Percentiles rank a stretch among this genome's conserved stretches.
phyloP scores from a whole-genome alignment of 2,797 vertebrate genomes.

The Cossypha heuglini region DNA sequence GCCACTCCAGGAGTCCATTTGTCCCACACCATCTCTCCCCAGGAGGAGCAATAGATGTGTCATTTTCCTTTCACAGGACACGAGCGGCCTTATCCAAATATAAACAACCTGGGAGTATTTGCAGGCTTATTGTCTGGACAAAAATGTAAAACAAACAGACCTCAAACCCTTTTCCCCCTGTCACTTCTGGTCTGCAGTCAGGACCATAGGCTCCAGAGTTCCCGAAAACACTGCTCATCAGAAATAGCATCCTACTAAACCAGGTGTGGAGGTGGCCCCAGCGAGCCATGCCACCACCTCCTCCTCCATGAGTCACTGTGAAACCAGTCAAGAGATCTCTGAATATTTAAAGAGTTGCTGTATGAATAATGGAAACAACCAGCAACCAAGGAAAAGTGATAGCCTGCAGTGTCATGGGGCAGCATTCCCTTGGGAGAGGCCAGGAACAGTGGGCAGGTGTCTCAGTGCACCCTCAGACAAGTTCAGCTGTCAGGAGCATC shows the following conservation, averaged over 20 bases:
- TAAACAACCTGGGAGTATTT: slow-evolving; percentile 54
- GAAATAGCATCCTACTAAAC: background rate
- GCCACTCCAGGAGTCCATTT: background rate
- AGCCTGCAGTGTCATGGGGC: rapidly evolving
- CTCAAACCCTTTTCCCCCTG: slow-evolving; percentile 6
- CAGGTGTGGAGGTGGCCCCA: background rate
- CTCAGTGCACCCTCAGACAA: background rate
- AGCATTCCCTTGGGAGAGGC: background rate
- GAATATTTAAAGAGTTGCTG: background rate
- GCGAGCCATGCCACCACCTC: rapidly evolving
- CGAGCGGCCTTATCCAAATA: slow-evolving; percentile 42
- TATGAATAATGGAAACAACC: background rate
- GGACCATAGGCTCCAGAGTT: background rate
- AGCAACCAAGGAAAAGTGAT: background rate
- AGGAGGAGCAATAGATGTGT: slow-evolving; percentile 38
- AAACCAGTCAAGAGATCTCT: background rate
- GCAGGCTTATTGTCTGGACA: slow-evolving; percentile 47
- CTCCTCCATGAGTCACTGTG: background rate
- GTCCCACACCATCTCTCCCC: background rate
- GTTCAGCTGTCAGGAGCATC: background rate
- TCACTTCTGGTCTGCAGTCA: background rate
- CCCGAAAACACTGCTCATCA: background rate
- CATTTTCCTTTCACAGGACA: slow-evolving; percentile 68
- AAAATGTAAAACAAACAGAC: slow-evolving; percentile 59
- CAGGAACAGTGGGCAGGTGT: background rate